A percentile compares a stretch with the other conserved stretches of the same genome.
phyloP scores from a whole-genome alignment of 1,140 invertebrate genomes.

The Lucilia cuprina region DNA sequence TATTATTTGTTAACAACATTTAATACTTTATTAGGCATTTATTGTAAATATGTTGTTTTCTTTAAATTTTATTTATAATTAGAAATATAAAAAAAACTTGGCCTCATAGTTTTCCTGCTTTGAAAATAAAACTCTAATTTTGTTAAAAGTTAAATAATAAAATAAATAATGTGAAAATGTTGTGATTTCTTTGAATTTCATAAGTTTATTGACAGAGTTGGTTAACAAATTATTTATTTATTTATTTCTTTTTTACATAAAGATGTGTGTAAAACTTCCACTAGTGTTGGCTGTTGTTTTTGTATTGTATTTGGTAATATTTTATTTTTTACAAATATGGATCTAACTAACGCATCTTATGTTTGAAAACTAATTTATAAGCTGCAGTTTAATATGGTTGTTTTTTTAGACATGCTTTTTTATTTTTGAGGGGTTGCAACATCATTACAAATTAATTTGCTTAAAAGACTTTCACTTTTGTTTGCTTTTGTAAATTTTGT shows the following conservation, averaged over 20 bases:
- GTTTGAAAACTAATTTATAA: neutral
- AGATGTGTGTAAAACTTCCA: too few relatives aligned
- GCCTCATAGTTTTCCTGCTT: neutral
- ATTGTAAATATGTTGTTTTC: neutral
- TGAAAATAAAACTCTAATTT: neutral
- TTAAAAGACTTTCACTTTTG: neutral
- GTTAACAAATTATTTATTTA: neutral
- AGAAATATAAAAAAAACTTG: neutral
- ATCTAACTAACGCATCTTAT: neutral
- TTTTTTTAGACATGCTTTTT: neutral
- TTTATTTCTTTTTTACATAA: too few relatives aligned
- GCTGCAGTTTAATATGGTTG: neutral
- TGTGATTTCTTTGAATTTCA: neutral
- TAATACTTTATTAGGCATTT: neutral
- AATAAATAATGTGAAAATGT: neutral
- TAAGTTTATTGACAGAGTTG: conserved; percentile 5
- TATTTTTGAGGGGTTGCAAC: neutral
- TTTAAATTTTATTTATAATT: neutral
- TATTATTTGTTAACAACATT: neutral
- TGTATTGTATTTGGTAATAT: neutral
- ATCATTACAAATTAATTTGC: neutral
- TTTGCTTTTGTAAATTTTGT: too few relatives aligned
- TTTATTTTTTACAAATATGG: neutral
- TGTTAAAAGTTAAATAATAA: neutral
- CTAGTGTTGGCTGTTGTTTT: neutral